Evolutionary conservation across 2,797 vertebrate species (phyloP).

Genomic region (Benthosema pterotum): DNA sequence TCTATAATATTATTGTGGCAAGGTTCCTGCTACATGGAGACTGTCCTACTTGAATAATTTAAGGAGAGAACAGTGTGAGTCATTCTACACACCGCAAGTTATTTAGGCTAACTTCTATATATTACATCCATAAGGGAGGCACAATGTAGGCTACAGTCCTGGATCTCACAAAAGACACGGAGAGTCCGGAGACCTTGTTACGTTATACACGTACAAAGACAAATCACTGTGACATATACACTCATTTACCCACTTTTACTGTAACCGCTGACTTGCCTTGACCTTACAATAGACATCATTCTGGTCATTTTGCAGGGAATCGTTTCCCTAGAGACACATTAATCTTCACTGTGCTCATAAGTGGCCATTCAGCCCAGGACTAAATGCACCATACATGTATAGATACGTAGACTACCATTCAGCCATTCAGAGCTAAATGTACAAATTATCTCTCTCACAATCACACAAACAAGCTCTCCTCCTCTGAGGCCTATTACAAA

Average conservation of each 20-base stretch:
- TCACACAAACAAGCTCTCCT: not conserved
- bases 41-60: slow-evolving; percentile 24
- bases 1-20: slow-evolving; percentile 22
- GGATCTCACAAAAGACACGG: not conserved
- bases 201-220: no score
- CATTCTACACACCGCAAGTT: slow-evolving; percentile 8
- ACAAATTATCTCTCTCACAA: not conserved
- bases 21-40: slow-evolving; percentile 2
- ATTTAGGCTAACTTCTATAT: not conserved
- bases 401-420: no score
- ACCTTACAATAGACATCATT: no score
- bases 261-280: no score
- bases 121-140: not conserved
- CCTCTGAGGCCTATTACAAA: not conserved
- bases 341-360: no score
- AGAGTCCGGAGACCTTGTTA: no score
- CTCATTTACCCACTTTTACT: no score
- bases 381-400: not conserved
- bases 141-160: not conserved
- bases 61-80: slow-evolving; percentile 27
- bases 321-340: no score
- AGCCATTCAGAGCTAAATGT: no score
- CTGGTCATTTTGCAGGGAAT: no score
- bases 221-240: no score
- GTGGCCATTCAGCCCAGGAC: no score